A percentile compares a stretch with the other conserved stretches of the same genome.
These are phyloP conservation scores for Ophioderma brevispina DNA, from an alignment of 35 echinoderm and acorn worm genomes.

Conservation along the genomic window DNA sequence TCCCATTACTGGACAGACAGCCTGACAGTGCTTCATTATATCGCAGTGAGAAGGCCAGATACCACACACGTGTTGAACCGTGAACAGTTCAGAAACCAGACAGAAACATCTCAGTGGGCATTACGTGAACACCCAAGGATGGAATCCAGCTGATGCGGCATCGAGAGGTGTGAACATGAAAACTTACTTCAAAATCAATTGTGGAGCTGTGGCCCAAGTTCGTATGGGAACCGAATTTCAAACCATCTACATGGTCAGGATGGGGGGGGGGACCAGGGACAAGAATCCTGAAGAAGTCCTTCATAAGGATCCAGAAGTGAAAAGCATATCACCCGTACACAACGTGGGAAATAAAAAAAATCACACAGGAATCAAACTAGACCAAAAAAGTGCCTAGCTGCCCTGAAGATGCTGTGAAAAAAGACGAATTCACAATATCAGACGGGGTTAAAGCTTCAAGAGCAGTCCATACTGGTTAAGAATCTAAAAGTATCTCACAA, in stretches of 20 bases:
- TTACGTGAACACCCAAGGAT: background rate
- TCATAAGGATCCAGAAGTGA: background rate
- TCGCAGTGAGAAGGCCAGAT: slow-evolving; percentile 41
- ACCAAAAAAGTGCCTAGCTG: background rate
- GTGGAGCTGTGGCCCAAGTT: background rate
- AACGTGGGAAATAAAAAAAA: background rate
- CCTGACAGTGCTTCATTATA: slow-evolving; percentile 55
- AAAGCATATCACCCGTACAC: background rate
- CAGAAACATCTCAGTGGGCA: slow-evolving; percentile 47
- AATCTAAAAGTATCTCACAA: no score
- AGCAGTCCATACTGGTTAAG: no score
- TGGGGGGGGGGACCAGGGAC: no score
- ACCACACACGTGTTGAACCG: background rate
- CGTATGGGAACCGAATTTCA: background rate
- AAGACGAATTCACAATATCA: no score
- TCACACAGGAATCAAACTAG: background rate
- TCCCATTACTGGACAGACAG: slow-evolving; percentile 62
- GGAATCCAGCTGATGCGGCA: background rate
- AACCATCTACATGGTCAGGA: background rate
- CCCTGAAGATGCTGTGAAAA: no score
- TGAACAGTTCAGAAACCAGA: slow-evolving; percentile 24
- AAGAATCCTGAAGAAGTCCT: background rate
- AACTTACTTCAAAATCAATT: background rate
- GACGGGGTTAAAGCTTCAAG: no score
- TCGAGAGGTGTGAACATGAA: background rate